phyloP scores from a whole-genome alignment of 1,140 invertebrate species.

The Drosophila sturtevanti region DNA sequence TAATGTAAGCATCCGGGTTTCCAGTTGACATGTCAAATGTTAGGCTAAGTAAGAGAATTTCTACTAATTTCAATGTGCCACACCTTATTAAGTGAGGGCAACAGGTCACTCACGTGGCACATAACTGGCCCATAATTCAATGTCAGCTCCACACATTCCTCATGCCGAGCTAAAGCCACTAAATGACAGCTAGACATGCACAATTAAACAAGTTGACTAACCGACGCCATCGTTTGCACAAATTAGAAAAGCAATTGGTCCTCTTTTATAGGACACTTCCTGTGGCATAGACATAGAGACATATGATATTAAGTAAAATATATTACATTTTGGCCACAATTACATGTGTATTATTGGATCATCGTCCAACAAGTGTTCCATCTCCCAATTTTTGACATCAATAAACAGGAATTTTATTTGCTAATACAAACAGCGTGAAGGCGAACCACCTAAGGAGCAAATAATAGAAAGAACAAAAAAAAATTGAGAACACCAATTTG shows the following conservation, averaged over 20 bases:
- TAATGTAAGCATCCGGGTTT: constrained; percentile 11
- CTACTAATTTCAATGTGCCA: neutral
- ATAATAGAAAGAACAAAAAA: neutral
- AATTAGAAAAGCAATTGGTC: constrained; percentile 40
- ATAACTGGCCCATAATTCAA: constrained; percentile 27
- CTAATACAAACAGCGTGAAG: constrained; percentile 21
- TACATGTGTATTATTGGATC: constrained; percentile 22
- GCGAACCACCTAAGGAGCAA: constrained; percentile 32
- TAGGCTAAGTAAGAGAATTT: neutral
- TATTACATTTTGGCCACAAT: neutral
- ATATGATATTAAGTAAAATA: neutral
- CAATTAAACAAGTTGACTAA: constrained; percentile 71
- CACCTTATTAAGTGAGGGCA: constrained; percentile 6
- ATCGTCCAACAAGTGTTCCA: constrained; percentile 63
- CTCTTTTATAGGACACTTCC: constrained; percentile 30
- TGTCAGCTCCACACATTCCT: constrained; percentile 31
- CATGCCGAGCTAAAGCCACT: constrained; percentile 13
- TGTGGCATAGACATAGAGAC: constrained; percentile 21
- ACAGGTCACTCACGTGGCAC: constrained; percentile 23
- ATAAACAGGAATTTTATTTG: constrained; percentile 68
- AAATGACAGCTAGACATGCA: constrained; percentile 74
- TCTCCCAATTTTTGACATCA: constrained; percentile 40
- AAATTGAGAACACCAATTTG: constrained; percentile 57
- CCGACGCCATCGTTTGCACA: constrained; percentile 20
- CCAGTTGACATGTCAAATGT: constrained; percentile 3